phyloP scores from a whole-genome alignment of 2,888 invertebrate genomes.

The Drosophila colorata region DNA sequence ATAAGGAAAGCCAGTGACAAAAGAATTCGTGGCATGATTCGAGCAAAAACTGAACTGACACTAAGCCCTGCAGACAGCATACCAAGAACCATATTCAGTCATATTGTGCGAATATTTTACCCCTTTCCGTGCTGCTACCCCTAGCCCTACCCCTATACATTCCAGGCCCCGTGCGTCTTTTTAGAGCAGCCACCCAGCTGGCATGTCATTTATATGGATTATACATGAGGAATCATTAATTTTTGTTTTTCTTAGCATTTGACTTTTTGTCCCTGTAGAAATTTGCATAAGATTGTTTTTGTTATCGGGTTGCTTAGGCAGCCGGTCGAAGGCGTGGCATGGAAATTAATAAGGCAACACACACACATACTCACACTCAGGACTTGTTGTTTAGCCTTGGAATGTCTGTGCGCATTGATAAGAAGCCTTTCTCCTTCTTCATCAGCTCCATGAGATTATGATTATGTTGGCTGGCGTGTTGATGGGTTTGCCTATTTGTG shows the following conservation, averaged over 20 bases:
- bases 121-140: conserved; percentile 12
- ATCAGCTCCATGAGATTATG: conserved; percentile 23
- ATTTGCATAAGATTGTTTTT: conserved; percentile 76
- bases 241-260: conserved; percentile 71
- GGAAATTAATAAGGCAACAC: conserved; percentile 66
- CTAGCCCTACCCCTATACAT: background rate
- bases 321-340: background rate
- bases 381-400: conserved; percentile 23
- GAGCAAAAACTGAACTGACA: conserved; percentile 53
- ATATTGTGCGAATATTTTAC: conserved; percentile 25
- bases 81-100: conserved; percentile 25
- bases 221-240: conserved; percentile 75
- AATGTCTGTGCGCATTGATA: conserved; percentile 58
- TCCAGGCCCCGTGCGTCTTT: conserved; percentile 4
- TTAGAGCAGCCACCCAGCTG: conserved; percentile 27
- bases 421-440: conserved; percentile 34
- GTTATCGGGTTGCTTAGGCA: conserved; percentile 33
- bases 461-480: conserved; percentile 38
- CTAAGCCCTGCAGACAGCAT: conserved; percentile 37
- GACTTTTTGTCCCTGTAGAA: conserved; percentile 56
- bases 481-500: conserved; percentile 33
- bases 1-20: conserved; percentile 40
- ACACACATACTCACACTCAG: background rate
- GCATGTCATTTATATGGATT: conserved; percentile 75
- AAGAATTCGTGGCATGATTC: conserved; percentile 40